phyloP scores from a whole-genome alignment of 92 coral and sea anemone species.

The Paragorgia papillata region DNA sequence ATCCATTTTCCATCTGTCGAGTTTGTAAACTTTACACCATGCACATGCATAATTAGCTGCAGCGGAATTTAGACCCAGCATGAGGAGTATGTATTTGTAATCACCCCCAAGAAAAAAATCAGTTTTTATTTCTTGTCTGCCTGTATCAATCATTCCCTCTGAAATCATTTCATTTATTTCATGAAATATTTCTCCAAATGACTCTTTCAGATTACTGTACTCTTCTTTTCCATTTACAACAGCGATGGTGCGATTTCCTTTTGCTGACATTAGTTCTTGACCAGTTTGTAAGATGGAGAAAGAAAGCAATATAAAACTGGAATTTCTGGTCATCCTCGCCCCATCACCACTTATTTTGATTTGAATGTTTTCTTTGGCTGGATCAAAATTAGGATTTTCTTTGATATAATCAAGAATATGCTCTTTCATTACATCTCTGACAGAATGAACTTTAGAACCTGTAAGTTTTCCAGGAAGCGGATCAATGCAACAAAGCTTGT shows the following conservation, averaged over 20 bases:
- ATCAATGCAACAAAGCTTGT: not conserved
- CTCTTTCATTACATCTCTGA: not conserved
- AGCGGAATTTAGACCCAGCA: constrained; percentile 43
- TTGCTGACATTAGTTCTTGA: constrained; percentile 47
- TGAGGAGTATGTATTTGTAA: constrained; percentile 35
- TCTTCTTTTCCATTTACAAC: constrained; percentile 50
- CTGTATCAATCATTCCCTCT: not conserved
- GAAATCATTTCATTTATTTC: constrained; percentile 13
- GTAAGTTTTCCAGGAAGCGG: not conserved
- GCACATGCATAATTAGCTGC: constrained; percentile 51
- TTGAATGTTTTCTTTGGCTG: too few species aligned
- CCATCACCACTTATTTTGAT: constrained; percentile 56
- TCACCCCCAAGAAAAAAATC: constrained; percentile 58
- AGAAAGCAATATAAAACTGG: constrained; percentile 45
- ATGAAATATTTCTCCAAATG: not conserved
- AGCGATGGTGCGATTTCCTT: constrained; percentile 55
- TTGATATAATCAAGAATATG: not conserved
- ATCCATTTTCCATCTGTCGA: constrained; percentile 52
- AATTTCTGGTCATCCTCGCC: constrained; percentile 58
- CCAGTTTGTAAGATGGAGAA: constrained; percentile 50
- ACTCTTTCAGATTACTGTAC: constrained; percentile 35
- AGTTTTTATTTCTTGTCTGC: not conserved
- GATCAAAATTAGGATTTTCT: constrained; percentile 30
- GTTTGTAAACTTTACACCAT: constrained; percentile 50
- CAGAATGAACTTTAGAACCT: not conserved